Evolutionary conservation across 2,797 vertebrate genomes (phyloP).

Genomic region (Trachops cirrhosus): DNA sequence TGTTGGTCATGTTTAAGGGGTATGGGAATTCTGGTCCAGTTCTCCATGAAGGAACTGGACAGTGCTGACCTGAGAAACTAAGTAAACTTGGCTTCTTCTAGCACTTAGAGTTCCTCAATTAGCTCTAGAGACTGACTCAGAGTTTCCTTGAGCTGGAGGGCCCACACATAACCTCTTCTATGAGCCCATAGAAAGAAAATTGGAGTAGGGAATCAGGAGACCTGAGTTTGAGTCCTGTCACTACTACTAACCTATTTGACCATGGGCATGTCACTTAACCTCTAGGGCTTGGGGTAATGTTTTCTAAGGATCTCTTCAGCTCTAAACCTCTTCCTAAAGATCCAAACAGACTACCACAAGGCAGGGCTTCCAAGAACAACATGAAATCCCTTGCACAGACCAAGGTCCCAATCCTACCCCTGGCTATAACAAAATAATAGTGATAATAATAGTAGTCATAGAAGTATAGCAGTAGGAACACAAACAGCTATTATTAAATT

Average conservation of each 20-base stretch:
- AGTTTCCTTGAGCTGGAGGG: background rate
- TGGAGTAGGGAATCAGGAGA: background rate
- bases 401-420: background rate
- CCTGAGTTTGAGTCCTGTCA: background rate
- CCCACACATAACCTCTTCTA: background rate
- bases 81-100: background rate
- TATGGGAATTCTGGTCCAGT: slow-evolving; percentile 27
- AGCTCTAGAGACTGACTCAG: slow-evolving; percentile 9
- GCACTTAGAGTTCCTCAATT: background rate
- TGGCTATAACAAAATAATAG: background rate
- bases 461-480: background rate
- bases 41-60: background rate
- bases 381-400: slow-evolving; percentile 20
- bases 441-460: background rate
- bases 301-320: slow-evolving; percentile 34
- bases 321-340: slow-evolving; percentile 40
- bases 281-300: background rate
- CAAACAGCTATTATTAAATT: background rate
- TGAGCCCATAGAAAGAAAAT: background rate
- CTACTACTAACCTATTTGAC: background rate
- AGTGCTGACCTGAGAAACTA: background rate
- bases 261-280: background rate
- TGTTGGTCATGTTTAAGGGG: background rate
- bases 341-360: background rate
- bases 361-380: background rate